Evolutionary conservation across 1,140 invertebrate species (phyloP).

Genomic region (Hydropsyche tenuis): DNA sequence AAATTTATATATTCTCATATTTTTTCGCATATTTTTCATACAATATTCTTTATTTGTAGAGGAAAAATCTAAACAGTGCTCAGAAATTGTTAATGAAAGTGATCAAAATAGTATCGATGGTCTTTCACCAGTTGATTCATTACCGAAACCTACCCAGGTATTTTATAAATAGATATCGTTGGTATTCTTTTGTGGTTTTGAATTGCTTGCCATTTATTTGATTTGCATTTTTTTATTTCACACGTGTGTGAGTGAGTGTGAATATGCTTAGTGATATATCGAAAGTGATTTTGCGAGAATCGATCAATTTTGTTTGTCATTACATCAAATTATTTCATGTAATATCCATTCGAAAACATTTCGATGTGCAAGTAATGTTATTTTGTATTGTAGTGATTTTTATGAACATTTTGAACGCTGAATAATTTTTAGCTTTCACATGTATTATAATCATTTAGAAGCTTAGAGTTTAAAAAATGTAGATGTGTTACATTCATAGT

Average conservation of each 20-base stretch:
- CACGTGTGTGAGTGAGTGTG: neutral
- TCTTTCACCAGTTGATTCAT: conserved; percentile 29
- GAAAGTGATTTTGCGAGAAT: too few species aligned
- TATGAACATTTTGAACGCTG: too few species aligned
- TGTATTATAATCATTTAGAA: too few species aligned
- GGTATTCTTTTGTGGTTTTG: conserved; percentile 30
- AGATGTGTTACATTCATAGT: conserved; percentile 3
- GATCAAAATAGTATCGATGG: conserved; percentile 28
- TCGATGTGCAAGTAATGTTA: too few species aligned
- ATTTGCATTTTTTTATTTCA: conserved; percentile 10
- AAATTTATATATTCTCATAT: neutral
- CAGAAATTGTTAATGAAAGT: neutral
- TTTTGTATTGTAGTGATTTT: too few species aligned
- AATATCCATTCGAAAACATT: too few species aligned
- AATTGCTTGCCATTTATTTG: conserved; percentile 31
- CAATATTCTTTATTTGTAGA: neutral
- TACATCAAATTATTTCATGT: too few species aligned
- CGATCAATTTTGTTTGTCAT: too few species aligned
- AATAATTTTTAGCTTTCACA: too few species aligned
- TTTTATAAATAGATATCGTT: conserved; percentile 32
- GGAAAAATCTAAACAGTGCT: neutral
- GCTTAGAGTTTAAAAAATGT: too few species aligned
- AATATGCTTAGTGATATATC: neutral
- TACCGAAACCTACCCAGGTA: conserved; percentile 56
- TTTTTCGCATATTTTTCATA: neutral